Evolutionary conservation across 2,113 vertebrate species (phyloP), one percentile per base, ranked within the genome.

Genomic region (Dasypus novemcinctus): DNA sequence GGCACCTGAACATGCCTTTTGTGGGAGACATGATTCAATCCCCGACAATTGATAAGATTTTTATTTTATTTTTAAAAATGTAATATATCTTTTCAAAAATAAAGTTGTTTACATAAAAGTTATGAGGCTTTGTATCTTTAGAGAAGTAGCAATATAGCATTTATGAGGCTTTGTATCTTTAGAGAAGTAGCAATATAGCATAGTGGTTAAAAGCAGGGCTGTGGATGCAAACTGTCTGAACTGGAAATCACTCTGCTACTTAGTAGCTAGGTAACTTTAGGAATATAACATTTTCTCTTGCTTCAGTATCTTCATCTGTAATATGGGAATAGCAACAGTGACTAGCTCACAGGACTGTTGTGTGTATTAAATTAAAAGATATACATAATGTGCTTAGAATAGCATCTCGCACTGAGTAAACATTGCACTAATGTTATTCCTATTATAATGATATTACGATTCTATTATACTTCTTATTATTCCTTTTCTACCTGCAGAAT

Each of bases 61-160:
- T 80, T 91, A 49, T 49, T 74, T 63, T 59, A n/a, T 72, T 84
- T 89, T 64, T 61, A 36, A 87, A 84, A 93, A 84, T 68, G 64
- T 71, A 43, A 1, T 66, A 64, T 78, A 78, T 71, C 6, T 84
- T 84, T 89, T 89, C n/a, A 52, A 68, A 43, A 66, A 41, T 68
- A 33, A 80, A 64, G 80, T 8, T 46, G 20, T 69, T 95, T 63
- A 80, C n/a, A 43, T 5, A 80, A 66, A 90, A 95, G 31, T 38
- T 13, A 69, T 8, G 5, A 80, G 14, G 59, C 38, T 54, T 27
- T 49, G 31, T 78, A 61, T 79, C 9, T 66, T 46, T 43, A 54
- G 33, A 57, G n/a, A 57, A 59, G 33, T 20, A 31, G n/a, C 31
- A 69, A 69, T 10, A 63, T 54, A 14, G 2, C 52, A 52, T 13